These are phyloP conservation scores for Scomber scombrus DNA, from an alignment of 2,113 vertebrate species.

Conservation along the genomic window DNA sequence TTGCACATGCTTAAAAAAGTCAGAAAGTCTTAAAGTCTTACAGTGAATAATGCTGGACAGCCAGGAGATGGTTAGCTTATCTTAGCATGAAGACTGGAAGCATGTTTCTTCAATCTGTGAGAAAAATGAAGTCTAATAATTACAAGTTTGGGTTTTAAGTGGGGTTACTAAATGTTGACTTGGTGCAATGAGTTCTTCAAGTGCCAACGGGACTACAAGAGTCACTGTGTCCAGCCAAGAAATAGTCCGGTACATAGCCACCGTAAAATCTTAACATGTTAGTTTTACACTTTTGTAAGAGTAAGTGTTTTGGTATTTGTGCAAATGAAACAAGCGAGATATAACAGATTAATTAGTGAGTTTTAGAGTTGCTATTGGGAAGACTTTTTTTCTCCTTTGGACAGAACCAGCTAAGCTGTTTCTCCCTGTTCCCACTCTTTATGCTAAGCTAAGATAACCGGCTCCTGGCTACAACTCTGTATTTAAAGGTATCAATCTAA, in stretches of 20 bases:
- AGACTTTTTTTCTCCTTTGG: no score
- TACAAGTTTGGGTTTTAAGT: conserved; percentile 21
- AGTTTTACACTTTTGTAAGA: no score
- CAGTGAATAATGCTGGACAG: background rate
- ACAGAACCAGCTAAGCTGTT: no score
- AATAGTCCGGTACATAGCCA: background rate
- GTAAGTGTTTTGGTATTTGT: no score
- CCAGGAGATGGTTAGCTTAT: conserved; percentile 8
- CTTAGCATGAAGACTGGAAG: background rate
- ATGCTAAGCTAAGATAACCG: no score
- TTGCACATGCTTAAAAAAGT: conserved; percentile 29
- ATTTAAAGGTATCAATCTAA: background rate
- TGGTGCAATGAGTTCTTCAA: background rate
- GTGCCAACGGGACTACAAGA: conserved; percentile 29
- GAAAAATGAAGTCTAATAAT: background rate
- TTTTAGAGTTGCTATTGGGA: no score
- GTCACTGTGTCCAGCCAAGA: conserved; percentile 6
- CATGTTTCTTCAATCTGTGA: background rate
- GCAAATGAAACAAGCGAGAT: no score
- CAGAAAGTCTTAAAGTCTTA: conserved; percentile 2
- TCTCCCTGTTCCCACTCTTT: no score
- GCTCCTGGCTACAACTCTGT: no score
- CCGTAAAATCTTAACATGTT: no score
- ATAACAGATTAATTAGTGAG: no score
- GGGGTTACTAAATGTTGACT: conserved; percentile 18